These are phyloP conservation scores for Arrhamphus sclerolepis DNA, from an alignment of 2,797 vertebrate species.

Conservation along the genomic window DNA sequence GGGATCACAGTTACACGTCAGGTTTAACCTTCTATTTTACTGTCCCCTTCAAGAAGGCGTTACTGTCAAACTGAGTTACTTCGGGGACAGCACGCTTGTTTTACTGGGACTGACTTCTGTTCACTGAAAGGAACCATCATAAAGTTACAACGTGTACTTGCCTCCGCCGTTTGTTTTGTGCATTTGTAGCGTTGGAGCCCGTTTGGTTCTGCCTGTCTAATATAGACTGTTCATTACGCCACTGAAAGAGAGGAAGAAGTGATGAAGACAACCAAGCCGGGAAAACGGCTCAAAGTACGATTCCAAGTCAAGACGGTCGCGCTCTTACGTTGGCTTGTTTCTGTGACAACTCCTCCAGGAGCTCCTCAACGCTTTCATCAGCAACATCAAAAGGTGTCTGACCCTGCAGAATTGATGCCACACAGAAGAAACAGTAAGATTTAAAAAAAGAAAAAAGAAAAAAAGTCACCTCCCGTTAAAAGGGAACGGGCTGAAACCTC, in stretches of 20 bases:
- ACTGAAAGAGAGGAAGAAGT: constrained; percentile 65
- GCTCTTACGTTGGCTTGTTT: constrained; percentile 87
- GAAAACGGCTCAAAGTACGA: neutral
- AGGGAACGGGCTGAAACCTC: constrained; percentile 16
- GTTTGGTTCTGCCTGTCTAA: constrained; percentile 77
- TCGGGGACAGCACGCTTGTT: too few relatives aligned
- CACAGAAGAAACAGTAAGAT: too few relatives aligned
- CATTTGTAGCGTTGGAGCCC: constrained; percentile 67
- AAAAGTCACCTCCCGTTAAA: neutral
- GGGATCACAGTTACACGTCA: too few relatives aligned
- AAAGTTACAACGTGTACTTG: constrained; percentile 50
- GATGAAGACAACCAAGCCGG: neutral
- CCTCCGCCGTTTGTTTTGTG: constrained; percentile 83
- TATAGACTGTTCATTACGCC: constrained; percentile 85
- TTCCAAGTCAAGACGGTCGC: neutral
- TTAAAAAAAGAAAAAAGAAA: too few relatives aligned
- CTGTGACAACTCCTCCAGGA: constrained; percentile 86
- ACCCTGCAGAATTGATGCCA: constrained; percentile 76
- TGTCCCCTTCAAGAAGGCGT: too few relatives aligned
- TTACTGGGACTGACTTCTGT: too few relatives aligned
- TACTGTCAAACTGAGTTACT: too few relatives aligned
- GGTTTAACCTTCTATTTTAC: too few relatives aligned
- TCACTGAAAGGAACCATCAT: too few relatives aligned
- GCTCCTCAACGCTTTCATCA: constrained; percentile 84
- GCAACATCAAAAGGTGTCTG: constrained; percentile 91